Percentiles rank a stretch among this genome's conserved stretches.
Conservation (phyloP, 2,113 vertebrate genomes). For the Tupaia tana region DNA sequence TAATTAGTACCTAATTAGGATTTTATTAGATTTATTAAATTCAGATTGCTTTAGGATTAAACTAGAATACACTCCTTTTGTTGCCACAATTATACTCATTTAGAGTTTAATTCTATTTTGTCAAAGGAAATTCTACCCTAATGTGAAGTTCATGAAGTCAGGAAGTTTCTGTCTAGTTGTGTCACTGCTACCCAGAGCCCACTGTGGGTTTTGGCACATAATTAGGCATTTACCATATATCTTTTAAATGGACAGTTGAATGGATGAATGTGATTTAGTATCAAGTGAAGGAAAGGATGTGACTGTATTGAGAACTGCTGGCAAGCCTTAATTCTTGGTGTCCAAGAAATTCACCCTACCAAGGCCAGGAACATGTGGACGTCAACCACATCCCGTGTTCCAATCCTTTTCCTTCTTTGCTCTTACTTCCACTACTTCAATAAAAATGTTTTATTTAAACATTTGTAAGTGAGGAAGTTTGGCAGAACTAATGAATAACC, state of each 20-base stretch:
- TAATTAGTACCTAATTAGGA: constrained; percentile 56
- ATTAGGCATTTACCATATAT: neutral
- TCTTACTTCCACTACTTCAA: neutral
- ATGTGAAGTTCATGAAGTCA: neutral
- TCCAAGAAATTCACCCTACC: neutral
- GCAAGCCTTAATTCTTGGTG: neutral
- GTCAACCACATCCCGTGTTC: neutral
- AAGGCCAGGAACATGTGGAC: neutral
- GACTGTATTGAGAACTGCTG: neutral
- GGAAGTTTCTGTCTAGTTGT: neutral
- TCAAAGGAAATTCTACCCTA: neutral
- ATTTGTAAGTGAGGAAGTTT: constrained; percentile 19
- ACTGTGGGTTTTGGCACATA: neutral
- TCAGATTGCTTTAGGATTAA: constrained; percentile 51
- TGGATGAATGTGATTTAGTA: constrained; percentile 12
- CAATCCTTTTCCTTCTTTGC: neutral
- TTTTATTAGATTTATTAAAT: constrained; percentile 25
- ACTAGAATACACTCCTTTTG: neutral
- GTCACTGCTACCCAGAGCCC: neutral
- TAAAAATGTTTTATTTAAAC: neutral
- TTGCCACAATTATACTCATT: constrained; percentile 4
- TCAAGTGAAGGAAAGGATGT: constrained; percentile 40
- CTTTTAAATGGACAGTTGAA: neutral
- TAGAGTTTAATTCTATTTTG: constrained; percentile 25
- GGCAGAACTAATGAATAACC: neutral